phyloP scores from a whole-genome alignment of 2,113 vertebrate species.

The Corythornis cristatus region DNA sequence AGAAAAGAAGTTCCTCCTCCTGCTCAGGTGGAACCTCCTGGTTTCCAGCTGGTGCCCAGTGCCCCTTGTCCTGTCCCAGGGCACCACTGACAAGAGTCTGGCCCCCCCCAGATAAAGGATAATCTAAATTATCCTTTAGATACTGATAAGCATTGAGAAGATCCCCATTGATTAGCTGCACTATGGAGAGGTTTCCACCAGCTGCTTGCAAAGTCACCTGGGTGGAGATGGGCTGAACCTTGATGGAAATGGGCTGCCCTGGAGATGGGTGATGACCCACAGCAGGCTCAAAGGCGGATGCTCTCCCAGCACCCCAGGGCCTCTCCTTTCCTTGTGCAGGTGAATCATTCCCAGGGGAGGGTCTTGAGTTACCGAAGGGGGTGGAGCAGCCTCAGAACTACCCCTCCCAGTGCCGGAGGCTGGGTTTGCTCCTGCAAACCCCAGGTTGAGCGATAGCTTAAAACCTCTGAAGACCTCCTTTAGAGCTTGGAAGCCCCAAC shows the following conservation, averaged over 20 bases:
- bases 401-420: not conserved
- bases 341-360: not conserved
- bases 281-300: fast-evolving
- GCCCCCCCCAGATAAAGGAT: not conserved
- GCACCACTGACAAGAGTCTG: not conserved
- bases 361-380: not conserved
- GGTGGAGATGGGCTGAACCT: not conserved
- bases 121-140: not conserved
- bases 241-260: not conserved
- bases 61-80: not conserved
- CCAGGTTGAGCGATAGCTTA: not conserved
- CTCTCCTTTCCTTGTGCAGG: not conserved
- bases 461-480: not conserved
- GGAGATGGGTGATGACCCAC: fast-evolving
- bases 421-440: not conserved
- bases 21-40: not conserved
- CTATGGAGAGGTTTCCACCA: fast-evolving
- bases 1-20: not conserved
- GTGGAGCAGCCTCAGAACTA: not conserved
- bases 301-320: not conserved
- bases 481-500: not conserved
- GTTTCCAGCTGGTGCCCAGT: not conserved
- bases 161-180: not conserved
- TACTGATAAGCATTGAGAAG: not conserved
- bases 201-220: fast-evolving